Evolutionary conservation across 2,113 vertebrate species (phyloP), one percentile per base, ranked within the genome.

Genomic region (Anhinga anhinga): DNA sequence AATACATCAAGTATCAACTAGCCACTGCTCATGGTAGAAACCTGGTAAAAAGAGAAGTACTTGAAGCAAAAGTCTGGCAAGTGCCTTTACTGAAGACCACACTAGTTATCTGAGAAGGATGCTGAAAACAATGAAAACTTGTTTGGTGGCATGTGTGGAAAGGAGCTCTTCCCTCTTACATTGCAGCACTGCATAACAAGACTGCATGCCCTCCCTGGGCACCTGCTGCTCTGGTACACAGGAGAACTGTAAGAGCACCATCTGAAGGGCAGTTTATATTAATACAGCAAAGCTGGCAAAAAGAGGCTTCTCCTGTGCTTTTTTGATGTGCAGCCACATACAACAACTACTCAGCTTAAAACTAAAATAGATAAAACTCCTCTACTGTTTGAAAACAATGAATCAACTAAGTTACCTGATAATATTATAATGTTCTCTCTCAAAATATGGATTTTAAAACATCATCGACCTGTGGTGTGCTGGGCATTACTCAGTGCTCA

Each of bases 221-320:
- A n/a, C 32, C 44, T 0, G 7, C 22, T 34, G 10, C 8, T 2
- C 1, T 1, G 9, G 22, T 11, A 5, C 23, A 0, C 32, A 4
- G 53, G 29, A 12, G 18, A 9, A 5, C 3, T 7, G 8, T n/a
- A 18, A 6, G 38, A 79, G 40, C 73, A 76, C 61, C 77, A 3
- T 45, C 55, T 11, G 0, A 55, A 59, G 62, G 40, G 44, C 36
- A 49, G 15, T 4, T 27, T 14, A 1, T 23, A 16, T 5, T 10
- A 6, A 44, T 2, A 9, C 50, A 38, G 17, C 32, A n/a, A 38
- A n/a, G 15, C 4, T 1, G 0, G 7, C 40, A 38, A 49, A 66
- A 23, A 0, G 3, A 15, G 8, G 1, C 13, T 34, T 11, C 29
- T 14, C 26, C 17, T 6, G 12, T 2, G 15, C 4, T 2, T 42